Percentiles rank a stretch among this genome's conserved stretches.
Conservation (phyloP, 2,888 invertebrate genomes). For the Hypolimnas misippus region DNA sequence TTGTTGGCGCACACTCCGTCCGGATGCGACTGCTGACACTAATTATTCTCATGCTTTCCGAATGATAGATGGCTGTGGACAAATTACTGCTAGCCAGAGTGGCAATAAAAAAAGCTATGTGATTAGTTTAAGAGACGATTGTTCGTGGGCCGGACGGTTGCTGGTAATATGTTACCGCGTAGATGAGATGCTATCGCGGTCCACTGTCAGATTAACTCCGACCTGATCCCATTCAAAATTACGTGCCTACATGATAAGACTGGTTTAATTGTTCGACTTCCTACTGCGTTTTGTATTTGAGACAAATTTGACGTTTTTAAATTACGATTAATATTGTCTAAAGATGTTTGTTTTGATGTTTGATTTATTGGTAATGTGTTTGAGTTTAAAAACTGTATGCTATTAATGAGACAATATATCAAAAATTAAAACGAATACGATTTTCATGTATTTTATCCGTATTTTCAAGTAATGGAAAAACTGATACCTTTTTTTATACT, state of each 20-base stretch:
- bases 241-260: constrained; percentile 32
- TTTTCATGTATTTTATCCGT: no score
- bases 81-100: constrained; percentile 76
- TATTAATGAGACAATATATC: no score
- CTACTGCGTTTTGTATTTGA: constrained; percentile 7
- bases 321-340: not conserved
- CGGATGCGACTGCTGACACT: constrained; percentile 82
- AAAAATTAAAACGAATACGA: no score
- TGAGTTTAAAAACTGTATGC: no score
- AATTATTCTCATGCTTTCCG: constrained; percentile 82
- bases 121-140: constrained; percentile 72
- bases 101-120: constrained; percentile 74
- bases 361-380: not conserved
- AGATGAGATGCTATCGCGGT: constrained; percentile 55
- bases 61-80: constrained; percentile 83
- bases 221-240: constrained; percentile 65
- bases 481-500: no score
- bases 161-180: constrained; percentile 66
- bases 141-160: constrained; percentile 59
- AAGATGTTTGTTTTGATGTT: not conserved
- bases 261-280: constrained; percentile 32
- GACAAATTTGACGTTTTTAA: constrained; percentile 4
- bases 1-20: constrained; percentile 71
- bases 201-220: constrained; percentile 66
- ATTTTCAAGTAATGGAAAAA: no score